phyloP scores from a whole-genome alignment of 1,140 invertebrate species.

The Drosophila pseudoananassae region DNA sequence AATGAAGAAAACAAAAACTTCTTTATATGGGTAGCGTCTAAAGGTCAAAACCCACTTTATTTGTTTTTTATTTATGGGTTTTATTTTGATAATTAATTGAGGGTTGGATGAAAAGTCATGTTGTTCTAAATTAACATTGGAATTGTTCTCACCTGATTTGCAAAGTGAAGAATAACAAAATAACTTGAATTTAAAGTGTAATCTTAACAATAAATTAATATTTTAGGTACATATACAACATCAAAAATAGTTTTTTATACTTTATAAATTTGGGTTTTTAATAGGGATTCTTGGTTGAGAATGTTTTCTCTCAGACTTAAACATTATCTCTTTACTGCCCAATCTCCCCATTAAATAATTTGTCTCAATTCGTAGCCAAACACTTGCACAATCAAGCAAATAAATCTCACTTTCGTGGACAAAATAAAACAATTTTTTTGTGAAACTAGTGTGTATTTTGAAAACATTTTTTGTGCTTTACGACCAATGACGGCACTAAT shows the following conservation, averaged over 20 bases:
- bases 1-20: conserved; percentile 1
- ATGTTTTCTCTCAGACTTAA: not conserved
- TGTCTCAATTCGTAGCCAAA: conserved; percentile 56
- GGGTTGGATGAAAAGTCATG: not conserved
- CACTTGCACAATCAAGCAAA: conserved; percentile 47
- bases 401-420: conserved; percentile 48
- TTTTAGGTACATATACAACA: too few species aligned
- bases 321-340: conserved; percentile 52
- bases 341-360: conserved; percentile 74
- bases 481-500: conserved; percentile 48
- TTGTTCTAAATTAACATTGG: not conserved
- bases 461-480: conserved; percentile 9
- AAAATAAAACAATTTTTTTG: conserved; percentile 11
- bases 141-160: not conserved
- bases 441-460: not conserved
- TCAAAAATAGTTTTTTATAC: too few species aligned
- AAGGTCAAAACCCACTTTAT: not conserved
- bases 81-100: conserved; percentile 8
- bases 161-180: too few species aligned
- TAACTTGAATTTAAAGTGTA: too few species aligned
- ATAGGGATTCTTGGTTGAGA: too few species aligned
- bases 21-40: not conserved
- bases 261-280: too few species aligned
- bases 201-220: too few species aligned
- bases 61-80: not conserved